Percentiles rank a stretch among this genome's conserved stretches.
These are phyloP conservation scores for Halictus ligatus DNA, from an alignment of 2,888 invertebrate genomes.

Conservation along the genomic window DNA sequence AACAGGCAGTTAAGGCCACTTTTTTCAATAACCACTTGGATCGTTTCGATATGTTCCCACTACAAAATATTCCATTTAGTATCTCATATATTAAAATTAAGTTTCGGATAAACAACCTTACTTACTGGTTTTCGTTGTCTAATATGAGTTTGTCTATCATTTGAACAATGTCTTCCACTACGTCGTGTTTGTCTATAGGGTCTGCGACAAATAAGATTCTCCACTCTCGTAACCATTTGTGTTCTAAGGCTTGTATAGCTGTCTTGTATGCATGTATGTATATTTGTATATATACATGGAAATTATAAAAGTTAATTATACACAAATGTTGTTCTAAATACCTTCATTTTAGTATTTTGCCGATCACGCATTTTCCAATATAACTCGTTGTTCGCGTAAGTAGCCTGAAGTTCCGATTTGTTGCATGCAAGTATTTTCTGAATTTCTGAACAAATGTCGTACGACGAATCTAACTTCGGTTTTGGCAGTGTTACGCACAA, in stretches of 20 bases:
- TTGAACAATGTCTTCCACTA: conserved; percentile 84
- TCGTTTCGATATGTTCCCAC: conserved; percentile 74
- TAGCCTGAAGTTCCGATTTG: conserved; percentile 74
- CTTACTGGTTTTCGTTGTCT: conserved; percentile 76
- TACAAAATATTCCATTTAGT: conserved; percentile 71
- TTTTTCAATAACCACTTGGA: conserved; percentile 83
- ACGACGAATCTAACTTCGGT: conserved; percentile 70
- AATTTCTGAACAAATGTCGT: conserved; percentile 79
- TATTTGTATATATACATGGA: not conserved
- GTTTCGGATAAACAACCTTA: conserved; percentile 9
- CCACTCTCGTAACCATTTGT: conserved; percentile 88
- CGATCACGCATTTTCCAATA: conserved; percentile 81
- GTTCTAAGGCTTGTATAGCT: conserved; percentile 87
- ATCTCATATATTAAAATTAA: conserved; percentile 73
- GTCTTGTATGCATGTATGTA: conserved; percentile 82
- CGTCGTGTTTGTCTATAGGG: conserved; percentile 83
- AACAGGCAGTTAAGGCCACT: conserved; percentile 82
- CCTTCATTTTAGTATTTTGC: conserved; percentile 80
- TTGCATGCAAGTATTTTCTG: conserved; percentile 75
- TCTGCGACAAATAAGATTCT: conserved; percentile 87
- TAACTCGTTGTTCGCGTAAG: conserved; percentile 72
- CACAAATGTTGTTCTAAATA: conserved; percentile 51
- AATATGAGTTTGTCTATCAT: conserved; percentile 85
- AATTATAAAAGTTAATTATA: not conserved
- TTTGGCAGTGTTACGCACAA: conserved; percentile 78